These are phyloP conservation scores for Drosophila atripex DNA, from an alignment of 2,888 invertebrate genomes.

Conservation along the genomic window DNA sequence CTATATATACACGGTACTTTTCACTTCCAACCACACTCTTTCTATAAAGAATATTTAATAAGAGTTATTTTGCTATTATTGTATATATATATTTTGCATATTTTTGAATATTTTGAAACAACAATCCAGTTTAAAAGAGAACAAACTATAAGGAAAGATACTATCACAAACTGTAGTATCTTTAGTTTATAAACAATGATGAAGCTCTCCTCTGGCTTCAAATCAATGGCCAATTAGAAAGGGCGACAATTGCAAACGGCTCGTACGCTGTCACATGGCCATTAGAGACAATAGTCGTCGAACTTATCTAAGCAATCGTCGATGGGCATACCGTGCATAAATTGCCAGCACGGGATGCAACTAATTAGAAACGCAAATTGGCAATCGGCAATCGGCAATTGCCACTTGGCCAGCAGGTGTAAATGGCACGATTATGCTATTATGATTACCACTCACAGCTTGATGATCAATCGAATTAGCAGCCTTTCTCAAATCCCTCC, in stretches of 20 bases:
- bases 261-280: conserved; percentile 53
- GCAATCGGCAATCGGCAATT: conserved; percentile 66
- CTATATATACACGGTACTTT: too few species aligned
- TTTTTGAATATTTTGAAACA: too few species aligned
- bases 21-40: too few species aligned
- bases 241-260: conserved; percentile 56
- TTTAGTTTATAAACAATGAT: too few species aligned
- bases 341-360: conserved; percentile 63
- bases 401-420: conserved; percentile 55
- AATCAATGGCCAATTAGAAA: conserved; percentile 53
- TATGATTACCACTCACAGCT: neutral
- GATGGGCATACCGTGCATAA: conserved; percentile 47
- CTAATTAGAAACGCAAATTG: conserved; percentile 76
- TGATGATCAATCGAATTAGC: conserved; percentile 73
- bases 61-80: too few species aligned
- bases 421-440: conserved; percentile 53
- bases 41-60: too few species aligned
- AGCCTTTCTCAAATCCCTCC: conserved; percentile 50
- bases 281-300: conserved; percentile 28
- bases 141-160: too few species aligned
- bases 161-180: too few species aligned
- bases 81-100: too few species aligned
- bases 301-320: conserved; percentile 46
- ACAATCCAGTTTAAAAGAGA: too few species aligned
- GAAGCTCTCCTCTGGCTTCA: neutral